Evolutionary conservation across 2,888 invertebrate genomes (phyloP), one percentile per base, ranked within the genome.

Genomic region (Hydraecia micacea): DNA sequence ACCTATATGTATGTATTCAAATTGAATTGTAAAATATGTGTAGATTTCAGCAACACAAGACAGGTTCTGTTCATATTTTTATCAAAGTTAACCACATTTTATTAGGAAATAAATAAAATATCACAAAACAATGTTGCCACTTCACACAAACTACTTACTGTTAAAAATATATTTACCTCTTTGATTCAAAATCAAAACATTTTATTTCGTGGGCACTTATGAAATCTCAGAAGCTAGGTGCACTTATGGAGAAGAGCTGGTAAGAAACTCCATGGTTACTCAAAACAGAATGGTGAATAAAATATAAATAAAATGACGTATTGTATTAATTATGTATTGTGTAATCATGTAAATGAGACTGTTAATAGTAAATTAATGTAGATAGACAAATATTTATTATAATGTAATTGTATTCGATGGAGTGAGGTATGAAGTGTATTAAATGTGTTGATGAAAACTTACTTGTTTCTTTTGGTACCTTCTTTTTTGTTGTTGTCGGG

Each of bases 341-440:
- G 62, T 74, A 77, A 84, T 84, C 74, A 80, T 86, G 75, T 83
- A 77, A 79, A 80, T 85, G 86, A 91, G 91, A 91, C 91, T 91
- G 91, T 90, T 89, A 86, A 49, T 81, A 79, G 68, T 87, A 83
- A 86, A 86, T 83, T 77, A 88, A 85, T 86, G 84, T 87, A 84
- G 78, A 86, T 87, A 86, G 80, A 75, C 68, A 77, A 80, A 80
- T 87, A 84, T 88, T 85, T 88, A 88, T 88, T 83, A 66, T 72
- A 73, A 78, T 70, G 6, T 86, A 88, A 88, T 87, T 71, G 63
- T 85, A 83, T 80, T 58, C n/a, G 36, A 60, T 39, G 65, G 65
- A 67, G 67, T 73, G 69, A 77, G 25, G 36, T 66, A 78, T 52
- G 77, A 81, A 84, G 49, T 78, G 77, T 87, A 88, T 88, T 86